Conservation (phyloP, 1,140 invertebrate species). For the Pogonomyrmex barbatus region DNA sequence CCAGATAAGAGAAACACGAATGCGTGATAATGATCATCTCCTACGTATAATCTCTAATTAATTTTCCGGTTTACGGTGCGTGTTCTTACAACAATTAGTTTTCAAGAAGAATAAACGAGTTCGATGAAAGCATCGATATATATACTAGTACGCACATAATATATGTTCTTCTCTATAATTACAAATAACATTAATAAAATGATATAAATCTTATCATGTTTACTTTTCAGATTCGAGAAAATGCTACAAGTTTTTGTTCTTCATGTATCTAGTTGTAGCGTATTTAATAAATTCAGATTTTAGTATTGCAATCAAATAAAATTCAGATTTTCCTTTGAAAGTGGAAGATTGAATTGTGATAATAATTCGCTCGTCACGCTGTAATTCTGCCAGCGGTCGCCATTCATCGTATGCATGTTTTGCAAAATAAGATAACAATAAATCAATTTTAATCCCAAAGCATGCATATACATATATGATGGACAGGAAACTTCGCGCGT, state of each 20-base stretch:
- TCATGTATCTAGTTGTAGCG: background rate
- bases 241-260: background rate
- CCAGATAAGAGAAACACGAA: slow-evolving; percentile 5
- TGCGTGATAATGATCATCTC: background rate
- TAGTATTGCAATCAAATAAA: background rate
- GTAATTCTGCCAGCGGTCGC: background rate
- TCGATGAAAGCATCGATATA: background rate
- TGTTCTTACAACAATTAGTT: background rate
- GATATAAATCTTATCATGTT: background rate
- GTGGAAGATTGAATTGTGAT: background rate
- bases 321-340: background rate
- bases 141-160: background rate
- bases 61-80: slow-evolving; percentile 56
- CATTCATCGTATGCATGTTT: background rate
- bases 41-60: slow-evolving; percentile 46
- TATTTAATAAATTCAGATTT: background rate
- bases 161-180: background rate
- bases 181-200: background rate
- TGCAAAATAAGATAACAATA: slow-evolving; percentile 1
- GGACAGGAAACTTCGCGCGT: slow-evolving; percentile 55
- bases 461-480: slow-evolving; percentile 17
- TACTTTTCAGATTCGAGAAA: background rate
- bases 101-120: slow-evolving; percentile 24
- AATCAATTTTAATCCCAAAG: slow-evolving; percentile 20
- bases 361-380: background rate